phyloP scores from a whole-genome alignment of 1,140 invertebrate genomes.

The Lethocerus indicus region DNA sequence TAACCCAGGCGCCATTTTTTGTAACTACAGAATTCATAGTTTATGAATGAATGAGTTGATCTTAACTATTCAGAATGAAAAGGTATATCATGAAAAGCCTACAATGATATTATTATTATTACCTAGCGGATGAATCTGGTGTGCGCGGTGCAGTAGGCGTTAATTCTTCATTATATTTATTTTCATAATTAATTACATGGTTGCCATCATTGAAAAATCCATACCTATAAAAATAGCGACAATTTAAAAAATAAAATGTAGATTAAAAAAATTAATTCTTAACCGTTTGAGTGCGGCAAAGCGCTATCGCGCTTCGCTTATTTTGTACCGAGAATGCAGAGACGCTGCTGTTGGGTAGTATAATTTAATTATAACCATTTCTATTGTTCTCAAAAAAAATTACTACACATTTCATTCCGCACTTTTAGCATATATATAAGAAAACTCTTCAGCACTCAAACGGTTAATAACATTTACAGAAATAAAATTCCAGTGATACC shows the following conservation, averaged over 20 bases:
- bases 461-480: conserved; percentile 2
- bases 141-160: conserved; percentile 43
- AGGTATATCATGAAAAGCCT: background rate
- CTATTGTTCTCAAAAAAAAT: background rate
- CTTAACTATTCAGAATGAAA: background rate
- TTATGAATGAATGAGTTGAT: background rate
- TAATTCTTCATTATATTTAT: conserved; percentile 22
- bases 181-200: conserved; percentile 15
- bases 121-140: conserved; percentile 26
- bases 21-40: background rate
- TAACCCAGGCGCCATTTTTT: too few species aligned
- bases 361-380: background rate
- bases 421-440: conserved; percentile 5
- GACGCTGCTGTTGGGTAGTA: background rate
- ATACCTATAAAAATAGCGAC: conserved; percentile 23
- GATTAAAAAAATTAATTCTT: background rate
- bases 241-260: conserved; percentile 2
- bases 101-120: conserved; percentile 1
- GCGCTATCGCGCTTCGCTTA: too few species aligned
- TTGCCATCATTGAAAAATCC: conserved; percentile 28
- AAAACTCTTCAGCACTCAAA: conserved; percentile 3
- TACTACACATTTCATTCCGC: background rate
- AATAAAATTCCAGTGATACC: conserved; percentile 19
- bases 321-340: too few species aligned
- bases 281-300: too few species aligned